Evolutionary conservation across 2,888 invertebrate genomes (phyloP).

Genomic region (Diadegma fenestrale): DNA sequence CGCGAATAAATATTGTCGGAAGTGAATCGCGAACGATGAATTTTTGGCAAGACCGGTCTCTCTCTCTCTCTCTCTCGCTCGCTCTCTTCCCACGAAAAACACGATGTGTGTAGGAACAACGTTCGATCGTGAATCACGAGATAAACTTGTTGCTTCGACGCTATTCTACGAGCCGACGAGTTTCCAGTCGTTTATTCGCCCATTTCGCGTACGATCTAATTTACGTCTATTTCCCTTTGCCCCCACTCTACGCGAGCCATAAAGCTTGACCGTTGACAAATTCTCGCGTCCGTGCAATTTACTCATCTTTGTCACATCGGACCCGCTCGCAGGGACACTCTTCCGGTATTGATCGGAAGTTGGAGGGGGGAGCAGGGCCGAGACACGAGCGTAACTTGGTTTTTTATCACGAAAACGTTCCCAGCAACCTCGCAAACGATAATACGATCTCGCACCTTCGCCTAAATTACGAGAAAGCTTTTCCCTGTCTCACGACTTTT

Average conservation of each 20-base stretch:
- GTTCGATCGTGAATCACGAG: constrained; percentile 56
- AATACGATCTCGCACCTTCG: not conserved
- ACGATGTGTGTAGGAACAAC: not conserved
- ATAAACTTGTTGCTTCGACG: constrained; percentile 40
- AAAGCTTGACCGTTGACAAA: constrained; percentile 2
- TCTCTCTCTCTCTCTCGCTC: constrained; percentile 7
- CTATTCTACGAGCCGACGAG: not conserved
- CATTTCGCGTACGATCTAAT: constrained; percentile 16
- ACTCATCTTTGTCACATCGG: constrained; percentile 1
- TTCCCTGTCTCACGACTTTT: not conserved
- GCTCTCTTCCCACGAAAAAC: constrained; percentile 5
- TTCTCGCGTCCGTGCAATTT: constrained; percentile 2
- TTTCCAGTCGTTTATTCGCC: constrained; percentile 13
- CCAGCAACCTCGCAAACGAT: not conserved
- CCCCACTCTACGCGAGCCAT: not conserved
- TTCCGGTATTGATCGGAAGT: constrained; percentile 7
- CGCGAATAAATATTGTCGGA: constrained; percentile 54
- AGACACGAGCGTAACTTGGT: not conserved
- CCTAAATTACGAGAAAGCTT: not conserved
- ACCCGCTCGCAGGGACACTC: constrained; percentile 8
- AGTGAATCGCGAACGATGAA: constrained; percentile 50
- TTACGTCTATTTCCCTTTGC: not conserved
- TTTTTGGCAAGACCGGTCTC: constrained; percentile 54
- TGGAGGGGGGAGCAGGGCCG: not conserved
- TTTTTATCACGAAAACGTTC: not conserved